A percentile compares a stretch with the other conserved stretches of the same genome.
These are phyloP conservation scores for Cyrtonyx montezumae DNA, from an alignment of 2,113 vertebrate genomes.

Conservation along the genomic window DNA sequence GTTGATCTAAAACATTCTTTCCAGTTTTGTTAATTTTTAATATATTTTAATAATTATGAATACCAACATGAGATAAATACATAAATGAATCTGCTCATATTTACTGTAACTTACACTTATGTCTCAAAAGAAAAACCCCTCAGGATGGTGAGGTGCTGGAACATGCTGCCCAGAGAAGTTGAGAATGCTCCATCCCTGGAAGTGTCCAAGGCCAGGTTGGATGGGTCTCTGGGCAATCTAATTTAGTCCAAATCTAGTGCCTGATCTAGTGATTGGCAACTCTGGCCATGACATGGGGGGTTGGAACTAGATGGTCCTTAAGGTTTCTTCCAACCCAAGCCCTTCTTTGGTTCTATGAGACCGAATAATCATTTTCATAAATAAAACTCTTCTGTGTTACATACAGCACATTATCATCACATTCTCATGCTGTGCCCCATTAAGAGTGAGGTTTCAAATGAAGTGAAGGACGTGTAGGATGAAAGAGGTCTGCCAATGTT, in stretches of 20 bases:
- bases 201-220: background rate
- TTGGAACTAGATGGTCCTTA: background rate
- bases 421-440: background rate
- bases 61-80: conserved; percentile 44
- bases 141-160: too few relatives aligned
- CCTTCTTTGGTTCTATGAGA: background rate
- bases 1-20: background rate
- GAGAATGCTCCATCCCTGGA: background rate
- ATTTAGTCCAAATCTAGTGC: background rate
- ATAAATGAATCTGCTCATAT: conserved; percentile 35
- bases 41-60: conserved; percentile 35
- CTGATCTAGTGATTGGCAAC: background rate
- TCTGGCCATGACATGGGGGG: background rate
- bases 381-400: background rate
- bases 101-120: conserved; percentile 38
- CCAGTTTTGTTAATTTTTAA: background rate
- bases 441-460: background rate
- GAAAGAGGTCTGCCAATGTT: background rate
- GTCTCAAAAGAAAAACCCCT: background rate
- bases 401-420: background rate
- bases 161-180: background rate
- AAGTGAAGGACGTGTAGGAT: background rate
- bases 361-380: background rate
- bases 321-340: background rate
- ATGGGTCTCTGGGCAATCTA: background rate